These are phyloP conservation scores for Bombus fervidus DNA, from an alignment of 1,140 invertebrate species.

Conservation along the genomic window DNA sequence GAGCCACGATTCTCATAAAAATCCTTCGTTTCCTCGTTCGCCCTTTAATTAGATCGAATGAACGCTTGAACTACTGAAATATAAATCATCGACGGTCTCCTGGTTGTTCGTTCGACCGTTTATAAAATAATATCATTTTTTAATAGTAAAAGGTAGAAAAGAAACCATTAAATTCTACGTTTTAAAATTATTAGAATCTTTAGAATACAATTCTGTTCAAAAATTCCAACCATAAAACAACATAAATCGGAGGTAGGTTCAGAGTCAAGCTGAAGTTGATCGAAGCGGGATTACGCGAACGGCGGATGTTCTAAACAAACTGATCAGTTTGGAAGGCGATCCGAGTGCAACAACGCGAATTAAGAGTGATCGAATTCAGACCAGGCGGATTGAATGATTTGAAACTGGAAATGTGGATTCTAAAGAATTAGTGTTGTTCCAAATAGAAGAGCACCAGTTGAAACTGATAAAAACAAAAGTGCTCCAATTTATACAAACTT, in stretches of 20 bases:
- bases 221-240: no score
- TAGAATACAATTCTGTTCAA: no score
- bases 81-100: neutral
- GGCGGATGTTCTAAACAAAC: no score
- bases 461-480: neutral
- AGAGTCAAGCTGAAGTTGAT: neutral
- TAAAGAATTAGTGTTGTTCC: neutral
- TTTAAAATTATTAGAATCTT: no score
- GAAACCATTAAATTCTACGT: no score
- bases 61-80: neutral
- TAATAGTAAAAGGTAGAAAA: no score
- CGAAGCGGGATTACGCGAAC: neutral
- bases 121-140: neutral
- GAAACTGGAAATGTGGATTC: neutral
- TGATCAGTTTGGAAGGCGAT: no score
- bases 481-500: neutral
- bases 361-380: neutral
- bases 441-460: neutral
- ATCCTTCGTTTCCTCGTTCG: slow-evolving; percentile 38
- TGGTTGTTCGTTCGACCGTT: neutral
- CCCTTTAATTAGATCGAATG: slow-evolving; percentile 36
- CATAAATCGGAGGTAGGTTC: no score
- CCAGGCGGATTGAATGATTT: neutral
- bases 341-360: neutral
- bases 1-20: slow-evolving; percentile 48